These are phyloP conservation scores for Rhyacophila evoluta DNA, from an alignment of 2,888 invertebrate genomes.

Conservation along the genomic window DNA sequence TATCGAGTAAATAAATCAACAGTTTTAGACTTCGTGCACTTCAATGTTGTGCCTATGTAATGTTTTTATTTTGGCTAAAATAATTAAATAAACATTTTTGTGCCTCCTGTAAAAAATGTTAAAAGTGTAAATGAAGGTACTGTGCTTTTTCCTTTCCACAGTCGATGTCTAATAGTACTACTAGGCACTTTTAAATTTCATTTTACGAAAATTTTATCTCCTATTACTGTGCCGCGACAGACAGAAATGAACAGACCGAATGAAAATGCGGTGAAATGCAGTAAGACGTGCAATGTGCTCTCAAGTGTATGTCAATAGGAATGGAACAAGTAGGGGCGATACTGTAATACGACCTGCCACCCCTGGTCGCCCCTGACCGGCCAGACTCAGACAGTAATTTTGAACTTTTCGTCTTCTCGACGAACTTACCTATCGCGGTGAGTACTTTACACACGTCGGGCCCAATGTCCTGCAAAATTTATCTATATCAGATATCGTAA, in stretches of 20 bases:
- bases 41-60: too few species aligned
- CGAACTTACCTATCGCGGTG: neutral
- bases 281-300: constrained; percentile 19
- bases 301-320: neutral
- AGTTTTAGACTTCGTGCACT: too few species aligned
- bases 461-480: constrained; percentile 15
- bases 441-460: neutral
- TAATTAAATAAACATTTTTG: too few species aligned
- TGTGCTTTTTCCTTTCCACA: too few species aligned
- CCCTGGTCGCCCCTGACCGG: neutral
- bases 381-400: constrained; percentile 5
- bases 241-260: neutral
- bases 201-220: too few species aligned
- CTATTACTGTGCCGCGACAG: neutral
- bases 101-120: too few species aligned
- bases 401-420: neutral
- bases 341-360: neutral
- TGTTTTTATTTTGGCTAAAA: too few species aligned
- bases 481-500: neutral
- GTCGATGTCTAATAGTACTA: too few species aligned
- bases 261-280: neutral
- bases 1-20: too few species aligned
- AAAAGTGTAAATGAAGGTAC: too few species aligned
- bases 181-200: too few species aligned
- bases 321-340: neutral